Conservation (phyloP, 2,113 vertebrate species). For the Petaurus breviceps region DNA sequence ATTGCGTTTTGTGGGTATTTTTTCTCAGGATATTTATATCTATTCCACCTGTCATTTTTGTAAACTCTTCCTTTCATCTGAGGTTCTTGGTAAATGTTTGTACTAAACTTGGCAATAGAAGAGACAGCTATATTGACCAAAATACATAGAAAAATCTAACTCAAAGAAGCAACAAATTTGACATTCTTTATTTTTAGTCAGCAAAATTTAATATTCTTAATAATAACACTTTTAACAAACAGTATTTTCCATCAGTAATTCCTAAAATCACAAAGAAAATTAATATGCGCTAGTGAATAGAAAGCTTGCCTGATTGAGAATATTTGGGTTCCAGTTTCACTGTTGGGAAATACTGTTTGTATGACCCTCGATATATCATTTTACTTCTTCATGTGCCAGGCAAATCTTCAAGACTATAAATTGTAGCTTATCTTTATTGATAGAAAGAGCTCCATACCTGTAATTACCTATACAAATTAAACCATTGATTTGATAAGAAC, state of each 20-base stretch:
- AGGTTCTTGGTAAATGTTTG: neutral
- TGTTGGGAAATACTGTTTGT: neutral
- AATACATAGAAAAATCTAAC: neutral
- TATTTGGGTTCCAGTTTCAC: neutral
- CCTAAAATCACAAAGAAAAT: neutral
- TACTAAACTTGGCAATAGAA: neutral
- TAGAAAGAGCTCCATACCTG: neutral
- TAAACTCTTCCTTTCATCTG: neutral
- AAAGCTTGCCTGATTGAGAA: neutral
- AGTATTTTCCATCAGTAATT: neutral
- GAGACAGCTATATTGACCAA: neutral
- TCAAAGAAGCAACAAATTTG: neutral
- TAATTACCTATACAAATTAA: neutral
- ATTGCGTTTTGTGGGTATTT: neutral
- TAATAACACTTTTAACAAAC: neutral
- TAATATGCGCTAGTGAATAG: neutral
- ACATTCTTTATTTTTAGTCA: neutral
- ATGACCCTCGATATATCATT: neutral
- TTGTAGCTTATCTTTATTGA: neutral
- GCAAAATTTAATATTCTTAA: neutral
- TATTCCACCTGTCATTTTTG: neutral
- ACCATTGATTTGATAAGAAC: neutral
- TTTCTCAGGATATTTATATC: neutral
- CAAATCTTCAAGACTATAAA: neutral
- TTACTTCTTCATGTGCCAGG: neutral